Evolutionary conservation across 2,113 vertebrate genomes (phyloP), one percentile per base, ranked within the genome.

Genomic region (Casuarius casuarius): DNA sequence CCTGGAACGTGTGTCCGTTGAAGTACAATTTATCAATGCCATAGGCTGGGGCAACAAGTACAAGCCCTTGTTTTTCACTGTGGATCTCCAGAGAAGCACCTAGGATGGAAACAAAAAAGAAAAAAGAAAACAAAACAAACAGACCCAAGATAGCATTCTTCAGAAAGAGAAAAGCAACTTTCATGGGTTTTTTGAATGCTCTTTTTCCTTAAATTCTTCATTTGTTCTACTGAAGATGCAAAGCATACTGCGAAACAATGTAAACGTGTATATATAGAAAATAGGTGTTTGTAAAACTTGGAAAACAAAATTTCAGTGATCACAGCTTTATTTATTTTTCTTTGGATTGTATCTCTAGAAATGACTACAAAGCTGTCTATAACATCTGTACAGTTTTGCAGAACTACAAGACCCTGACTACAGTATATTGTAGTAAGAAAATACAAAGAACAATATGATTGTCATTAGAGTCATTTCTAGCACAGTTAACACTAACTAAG

Each of bases 21-120:
- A 97, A 97, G 78, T 79, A 90, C 68, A 97, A 12, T 59, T 82
- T 63, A 0, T 97, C 75, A 54, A 95, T 83, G 59, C 95, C 97
- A 31, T 88, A 80, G 16, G 23, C 28, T 81, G 92, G 62, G 12
- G 82, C 88, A 0, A 8, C 9, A 83, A 97, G 84, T 20, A 9
- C 58, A 76, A 98, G 54, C 21, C 95, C 92, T 78, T 93, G 58
- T 1, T 94, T 94, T 87, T 95, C 87, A 84, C 63, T 90, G 21
- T 76, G 56, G 25, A 95, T 89, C 58, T 35, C 58, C 29, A 96
- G 42, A 59, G 61, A 33, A 62, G 78, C 58, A 74, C 96, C 90
- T 97, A 78, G 61, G 80, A 89, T 51, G 26, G 68, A 80, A 90
- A 65, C 5, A 83, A 81, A 68, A 59, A 63, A 38, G n/a, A 54